These are phyloP conservation scores for Glaucomys volans DNA, from an alignment of 2,113 vertebrate species.

Conservation along the genomic window DNA sequence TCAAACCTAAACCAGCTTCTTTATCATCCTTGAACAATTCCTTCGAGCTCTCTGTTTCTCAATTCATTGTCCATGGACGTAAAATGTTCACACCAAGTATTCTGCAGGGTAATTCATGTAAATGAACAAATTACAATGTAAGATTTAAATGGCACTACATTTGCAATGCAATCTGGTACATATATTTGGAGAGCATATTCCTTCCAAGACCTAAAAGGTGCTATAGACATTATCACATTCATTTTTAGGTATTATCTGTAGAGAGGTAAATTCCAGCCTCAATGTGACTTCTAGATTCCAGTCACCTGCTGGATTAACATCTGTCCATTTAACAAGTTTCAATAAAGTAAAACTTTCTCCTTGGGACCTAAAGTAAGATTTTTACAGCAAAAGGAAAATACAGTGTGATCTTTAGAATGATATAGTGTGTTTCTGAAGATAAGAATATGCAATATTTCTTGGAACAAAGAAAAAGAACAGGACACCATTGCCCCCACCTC, in stretches of 20 bases:
- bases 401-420: neutral
- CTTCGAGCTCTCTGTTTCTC: constrained; percentile 1
- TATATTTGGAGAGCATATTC: neutral
- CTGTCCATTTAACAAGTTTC: neutral
- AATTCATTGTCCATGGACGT: neutral
- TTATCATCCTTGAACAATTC: neutral
- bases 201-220: neutral
- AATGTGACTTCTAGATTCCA: neutral
- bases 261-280: neutral
- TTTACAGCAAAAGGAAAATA: constrained; percentile 1
- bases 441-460: constrained; percentile 1
- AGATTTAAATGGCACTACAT: constrained; percentile 55
- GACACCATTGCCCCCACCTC: neutral
- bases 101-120: constrained; percentile 24
- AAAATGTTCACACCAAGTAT: neutral
- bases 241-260: constrained; percentile 6
- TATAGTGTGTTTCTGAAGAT: neutral
- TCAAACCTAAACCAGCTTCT: constrained; percentile 8
- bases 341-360: constrained; percentile 35
- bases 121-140: constrained; percentile 62
- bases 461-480: constrained; percentile 2
- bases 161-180: neutral
- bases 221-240: neutral
- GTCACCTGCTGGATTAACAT: neutral
- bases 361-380: neutral